These are phyloP conservation scores for Selenia dentaria DNA, from an alignment of 2,888 invertebrate species.

Conservation along the genomic window DNA sequence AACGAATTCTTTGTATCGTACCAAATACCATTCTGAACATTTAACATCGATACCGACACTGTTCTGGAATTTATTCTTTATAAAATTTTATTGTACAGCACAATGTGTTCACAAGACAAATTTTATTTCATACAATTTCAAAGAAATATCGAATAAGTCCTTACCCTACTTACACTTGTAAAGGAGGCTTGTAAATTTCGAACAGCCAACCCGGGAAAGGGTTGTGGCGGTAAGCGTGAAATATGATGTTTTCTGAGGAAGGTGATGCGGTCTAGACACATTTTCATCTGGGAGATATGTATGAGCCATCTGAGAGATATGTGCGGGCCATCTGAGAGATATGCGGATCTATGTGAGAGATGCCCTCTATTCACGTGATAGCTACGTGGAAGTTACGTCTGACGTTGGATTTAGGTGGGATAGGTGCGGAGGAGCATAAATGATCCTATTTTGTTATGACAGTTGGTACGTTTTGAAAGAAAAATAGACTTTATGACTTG, in stretches of 20 bases:
- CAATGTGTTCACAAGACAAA: no score
- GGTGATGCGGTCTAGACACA: constrained; percentile 37
- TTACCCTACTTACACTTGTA: no score
- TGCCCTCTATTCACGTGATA: constrained; percentile 4
- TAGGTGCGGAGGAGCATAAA: no score
- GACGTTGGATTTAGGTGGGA: background rate
- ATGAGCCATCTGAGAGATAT: constrained; percentile 5
- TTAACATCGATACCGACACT: no score
- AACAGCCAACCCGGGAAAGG: constrained; percentile 33
- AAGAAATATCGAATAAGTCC: no score
- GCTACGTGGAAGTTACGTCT: background rate
- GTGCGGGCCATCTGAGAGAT: constrained; percentile 3
- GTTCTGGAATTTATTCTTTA: no score
- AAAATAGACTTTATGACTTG: no score
- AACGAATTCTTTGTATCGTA: no score
- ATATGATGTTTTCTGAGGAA: constrained; percentile 54
- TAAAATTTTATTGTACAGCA: no score
- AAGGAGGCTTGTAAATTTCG: constrained; percentile 30
- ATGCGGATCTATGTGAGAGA: background rate
- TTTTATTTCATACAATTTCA: no score
- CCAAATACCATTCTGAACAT: no score
- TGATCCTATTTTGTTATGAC: background rate
- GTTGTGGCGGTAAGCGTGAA: constrained; percentile 47
- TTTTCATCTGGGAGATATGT: constrained; percentile 32
- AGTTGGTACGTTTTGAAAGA: background rate